Evolutionary conservation across 2,113 vertebrate genomes (phyloP), one percentile per base, ranked within the genome.

Genomic region (Nipponia nippon): DNA sequence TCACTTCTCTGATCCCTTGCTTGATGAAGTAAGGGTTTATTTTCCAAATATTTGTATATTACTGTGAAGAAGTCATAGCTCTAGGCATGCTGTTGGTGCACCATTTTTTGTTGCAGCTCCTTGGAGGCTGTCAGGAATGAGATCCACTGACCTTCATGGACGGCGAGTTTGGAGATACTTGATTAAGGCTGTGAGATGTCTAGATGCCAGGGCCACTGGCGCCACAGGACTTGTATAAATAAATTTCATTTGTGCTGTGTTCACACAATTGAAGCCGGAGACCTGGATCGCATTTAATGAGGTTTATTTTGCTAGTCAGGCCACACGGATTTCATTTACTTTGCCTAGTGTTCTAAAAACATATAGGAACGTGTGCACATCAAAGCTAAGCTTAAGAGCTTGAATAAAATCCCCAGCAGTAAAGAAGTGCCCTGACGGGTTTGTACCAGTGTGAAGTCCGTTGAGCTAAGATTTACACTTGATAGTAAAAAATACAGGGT

Each of bases 271-370:
- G 80, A 72, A 91, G 55, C 70, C 5, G 7, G 85, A 75, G 91
- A 29, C 49, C 78, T 22, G 76, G 66, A 27, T 67, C 11, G 0
- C 25, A 0, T 94, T 90, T 73, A 81, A 38, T 59, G 76, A 67
- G 56, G 52, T 89, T 97, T 95, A 69, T 95, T 97, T 97, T 95
- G 79, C 90, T 93, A 38, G 65, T 70, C 0, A 0, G 81, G 89
- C 89, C 93, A 86, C 90, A 92, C 92, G 63, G 66, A 17, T 78
- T 91, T 62, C 30, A 61, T 94, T 90, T 92, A 70, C 86, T 88
- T 85, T 67, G 58, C 65, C 67, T 81, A 11, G 8, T 61, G 58
- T 49, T 92, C 58, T 77, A 3, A 83, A 93, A 95, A 80, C 90
- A 10, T 34, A 47, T 1, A 25, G 92, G 77, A 59, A 34, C 3